Conservation (phyloP, 2,797 vertebrate genomes). For the Zenarchopterus dispar region DNA sequence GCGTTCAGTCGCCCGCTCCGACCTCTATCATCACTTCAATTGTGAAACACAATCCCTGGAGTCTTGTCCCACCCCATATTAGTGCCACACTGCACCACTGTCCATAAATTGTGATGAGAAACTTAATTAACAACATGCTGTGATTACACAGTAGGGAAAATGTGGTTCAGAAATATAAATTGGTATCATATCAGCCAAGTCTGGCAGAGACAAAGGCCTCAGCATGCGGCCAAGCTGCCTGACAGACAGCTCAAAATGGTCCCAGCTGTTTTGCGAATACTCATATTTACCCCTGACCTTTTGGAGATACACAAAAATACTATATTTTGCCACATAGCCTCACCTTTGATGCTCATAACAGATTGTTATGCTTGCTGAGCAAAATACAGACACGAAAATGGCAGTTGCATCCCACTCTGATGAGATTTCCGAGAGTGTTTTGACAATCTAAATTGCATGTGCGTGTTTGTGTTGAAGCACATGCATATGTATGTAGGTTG, state of each 20-base stretch:
- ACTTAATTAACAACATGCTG: conserved; percentile 79
- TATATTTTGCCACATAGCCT: conserved; percentile 10
- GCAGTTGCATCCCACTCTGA: conserved; percentile 23
- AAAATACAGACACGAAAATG: conserved; percentile 34
- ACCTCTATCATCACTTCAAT: conserved; percentile 59
- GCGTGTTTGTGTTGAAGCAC: conserved; percentile 4
- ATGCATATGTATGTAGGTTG: conserved; percentile 41
- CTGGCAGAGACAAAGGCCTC: conserved; percentile 55
- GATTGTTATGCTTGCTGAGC: conserved; percentile 39
- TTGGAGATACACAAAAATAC: conserved; percentile 31
- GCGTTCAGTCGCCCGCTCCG: conserved; percentile 17
- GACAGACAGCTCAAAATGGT: conserved; percentile 58
- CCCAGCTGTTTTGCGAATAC: conserved; percentile 68
- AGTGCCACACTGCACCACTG: conserved; percentile 34
- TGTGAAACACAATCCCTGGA: conserved; percentile 45
- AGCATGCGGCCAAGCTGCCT: conserved; percentile 51
- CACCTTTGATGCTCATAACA: conserved; percentile 30
- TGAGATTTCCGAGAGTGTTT: conserved; percentile 32
- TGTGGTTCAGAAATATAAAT: conserved; percentile 72
- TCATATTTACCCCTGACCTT: conserved; percentile 64
- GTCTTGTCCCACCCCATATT: conserved; percentile 45
- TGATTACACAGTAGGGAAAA: conserved; percentile 69
- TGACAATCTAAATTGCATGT: conserved; percentile 19
- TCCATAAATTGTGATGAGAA: conserved; percentile 74
- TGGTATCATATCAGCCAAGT: conserved; percentile 69